Conservation (phyloP, 2,797 vertebrate genomes). For the Bradypodion ventrale region DNA sequence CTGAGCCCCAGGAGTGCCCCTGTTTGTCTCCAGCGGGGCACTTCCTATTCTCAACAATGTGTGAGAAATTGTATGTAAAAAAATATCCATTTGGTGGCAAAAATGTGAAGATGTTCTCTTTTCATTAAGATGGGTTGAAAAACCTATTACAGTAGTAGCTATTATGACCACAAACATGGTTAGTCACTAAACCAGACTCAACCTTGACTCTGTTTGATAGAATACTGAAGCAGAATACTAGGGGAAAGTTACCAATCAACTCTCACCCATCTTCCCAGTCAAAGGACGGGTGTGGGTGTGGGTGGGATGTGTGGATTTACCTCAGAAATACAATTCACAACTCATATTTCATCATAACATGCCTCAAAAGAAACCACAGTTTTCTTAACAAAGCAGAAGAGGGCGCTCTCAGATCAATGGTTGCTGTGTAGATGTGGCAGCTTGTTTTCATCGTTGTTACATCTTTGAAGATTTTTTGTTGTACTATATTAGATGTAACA, state of each 20-base stretch:
- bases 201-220: not conserved
- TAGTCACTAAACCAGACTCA: not conserved
- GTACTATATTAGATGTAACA: constrained; percentile 6
- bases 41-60: too few species aligned
- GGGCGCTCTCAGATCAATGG: constrained; percentile 58
- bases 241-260: not conserved
- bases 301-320: too few species aligned
- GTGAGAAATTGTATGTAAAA: not conserved
- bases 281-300: too few species aligned
- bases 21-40: too few species aligned
- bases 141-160: not conserved
- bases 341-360: not conserved
- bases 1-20: too few species aligned
- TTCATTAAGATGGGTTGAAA: not conserved
- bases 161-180: not conserved
- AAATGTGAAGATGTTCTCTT: not conserved
- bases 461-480: constrained; percentile 23
- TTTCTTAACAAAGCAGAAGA: constrained; percentile 60
- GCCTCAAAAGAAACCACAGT: constrained; percentile 21
- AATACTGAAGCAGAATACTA: not conserved
- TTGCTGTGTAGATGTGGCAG: not conserved
- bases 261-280: not conserved
- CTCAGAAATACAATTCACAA: not conserved
- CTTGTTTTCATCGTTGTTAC: constrained; percentile 10
- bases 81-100: not conserved